Percentiles rank a stretch among this genome's conserved stretches.
These are phyloP conservation scores for Uloborus diversus DNA, from an alignment of 1,140 invertebrate species.

Conservation along the genomic window DNA sequence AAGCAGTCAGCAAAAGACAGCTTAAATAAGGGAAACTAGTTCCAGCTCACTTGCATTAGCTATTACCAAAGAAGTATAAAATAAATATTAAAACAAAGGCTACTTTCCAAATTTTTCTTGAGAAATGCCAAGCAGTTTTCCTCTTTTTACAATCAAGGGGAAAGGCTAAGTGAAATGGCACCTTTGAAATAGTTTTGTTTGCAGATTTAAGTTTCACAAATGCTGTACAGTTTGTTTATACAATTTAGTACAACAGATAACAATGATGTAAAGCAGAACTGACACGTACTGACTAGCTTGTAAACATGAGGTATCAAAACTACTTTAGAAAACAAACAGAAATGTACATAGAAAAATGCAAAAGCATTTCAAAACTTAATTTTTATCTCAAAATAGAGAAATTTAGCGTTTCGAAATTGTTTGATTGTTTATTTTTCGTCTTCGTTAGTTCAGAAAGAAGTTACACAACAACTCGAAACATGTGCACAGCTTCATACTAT, in stretches of 20 bases:
- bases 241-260: constrained; percentile 1
- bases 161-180: background rate
- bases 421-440: too few species aligned
- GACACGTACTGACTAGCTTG: constrained; percentile 49
- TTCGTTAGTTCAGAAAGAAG: too few species aligned
- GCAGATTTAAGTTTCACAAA: background rate
- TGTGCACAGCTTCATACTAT: too few species aligned
- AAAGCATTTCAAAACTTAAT: too few species aligned
- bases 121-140: background rate
- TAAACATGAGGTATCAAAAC: constrained; percentile 51
- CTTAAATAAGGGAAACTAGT: background rate
- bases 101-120: background rate
- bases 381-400: too few species aligned
- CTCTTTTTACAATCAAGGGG: background rate
- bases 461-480: too few species aligned
- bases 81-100: too few species aligned
- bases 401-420: too few species aligned
- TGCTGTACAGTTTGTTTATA: background rate
- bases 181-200: background rate
- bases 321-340: constrained; percentile 12
- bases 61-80: too few species aligned
- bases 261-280: constrained; percentile 32
- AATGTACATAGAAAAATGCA: too few species aligned
- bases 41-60: too few species aligned
- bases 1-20: background rate